Percentiles rank a stretch among this genome's conserved stretches.
phyloP scores from a whole-genome alignment of 2,113 vertebrate species.

The Morone saxatilis region DNA sequence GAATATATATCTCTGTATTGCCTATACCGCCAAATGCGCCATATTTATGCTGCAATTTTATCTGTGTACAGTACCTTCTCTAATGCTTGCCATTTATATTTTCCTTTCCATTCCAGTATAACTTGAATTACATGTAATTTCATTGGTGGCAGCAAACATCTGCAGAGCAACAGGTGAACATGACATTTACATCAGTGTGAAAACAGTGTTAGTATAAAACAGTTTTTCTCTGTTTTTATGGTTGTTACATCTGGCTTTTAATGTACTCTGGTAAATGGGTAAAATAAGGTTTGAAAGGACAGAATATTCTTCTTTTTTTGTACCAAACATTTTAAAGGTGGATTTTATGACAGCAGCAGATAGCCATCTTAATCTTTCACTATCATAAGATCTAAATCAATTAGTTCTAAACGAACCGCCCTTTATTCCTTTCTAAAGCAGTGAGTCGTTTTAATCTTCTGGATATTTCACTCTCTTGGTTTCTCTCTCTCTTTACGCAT shows the following conservation, averaged over 20 bases:
- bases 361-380: constrained; percentile 56
- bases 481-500: neutral
- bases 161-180: neutral
- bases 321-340: neutral
- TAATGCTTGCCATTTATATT: neutral
- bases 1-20: neutral
- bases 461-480: neutral
- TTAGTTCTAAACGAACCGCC: constrained; percentile 39
- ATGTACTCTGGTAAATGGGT: too few relatives aligned
- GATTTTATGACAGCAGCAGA: constrained; percentile 49
- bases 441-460: constrained; percentile 7
- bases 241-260: neutral
- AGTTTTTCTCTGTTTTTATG: neutral
- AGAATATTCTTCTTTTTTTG: neutral
- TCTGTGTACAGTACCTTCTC: neutral
- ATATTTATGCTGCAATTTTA: constrained; percentile 4
- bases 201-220: neutral
- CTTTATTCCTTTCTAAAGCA: constrained; percentile 5
- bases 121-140: neutral
- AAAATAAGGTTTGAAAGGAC: too few relatives aligned
- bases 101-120: neutral
- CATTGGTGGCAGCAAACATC: neutral
- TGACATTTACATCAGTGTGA: neutral
- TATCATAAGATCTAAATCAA: constrained; percentile 61
- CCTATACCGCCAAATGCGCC: neutral